Conservation (phyloP, 2,113 vertebrate species). For the Phrynosoma platyrhinos region DNA sequence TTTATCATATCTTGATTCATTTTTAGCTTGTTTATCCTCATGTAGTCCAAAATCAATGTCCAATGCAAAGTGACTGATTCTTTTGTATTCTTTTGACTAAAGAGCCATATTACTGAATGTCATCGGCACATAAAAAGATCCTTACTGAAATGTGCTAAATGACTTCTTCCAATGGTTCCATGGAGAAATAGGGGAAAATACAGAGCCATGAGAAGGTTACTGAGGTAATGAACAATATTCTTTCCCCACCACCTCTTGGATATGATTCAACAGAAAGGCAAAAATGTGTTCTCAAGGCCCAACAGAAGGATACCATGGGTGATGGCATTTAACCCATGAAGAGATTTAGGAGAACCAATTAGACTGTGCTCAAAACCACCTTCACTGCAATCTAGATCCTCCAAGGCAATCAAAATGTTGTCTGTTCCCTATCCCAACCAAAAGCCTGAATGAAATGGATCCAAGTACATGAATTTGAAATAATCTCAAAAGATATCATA, state of each 20-base stretch:
- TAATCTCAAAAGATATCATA: background rate
- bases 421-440: too few species aligned
- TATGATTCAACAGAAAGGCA: background rate
- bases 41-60: background rate
- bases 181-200: too few species aligned
- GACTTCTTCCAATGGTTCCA: too few species aligned
- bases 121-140: too few species aligned
- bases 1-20: background rate
- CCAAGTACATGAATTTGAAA: background rate
- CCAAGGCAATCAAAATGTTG: background rate
- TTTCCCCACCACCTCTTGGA: background rate
- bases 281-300: background rate
- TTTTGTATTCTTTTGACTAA: background rate
- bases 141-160: too few species aligned
- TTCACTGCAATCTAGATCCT: background rate
- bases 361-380: background rate
- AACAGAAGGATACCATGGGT: background rate
- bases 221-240: background rate
- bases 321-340: background rate
- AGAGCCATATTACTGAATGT: too few species aligned
- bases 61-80: background rate
- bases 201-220: too few species aligned
- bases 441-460: too few species aligned
- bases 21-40: background rate
- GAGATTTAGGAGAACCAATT: background rate